Evolutionary conservation across 2,113 vertebrate species (phyloP).

Genomic region (Cettia cetti): DNA sequence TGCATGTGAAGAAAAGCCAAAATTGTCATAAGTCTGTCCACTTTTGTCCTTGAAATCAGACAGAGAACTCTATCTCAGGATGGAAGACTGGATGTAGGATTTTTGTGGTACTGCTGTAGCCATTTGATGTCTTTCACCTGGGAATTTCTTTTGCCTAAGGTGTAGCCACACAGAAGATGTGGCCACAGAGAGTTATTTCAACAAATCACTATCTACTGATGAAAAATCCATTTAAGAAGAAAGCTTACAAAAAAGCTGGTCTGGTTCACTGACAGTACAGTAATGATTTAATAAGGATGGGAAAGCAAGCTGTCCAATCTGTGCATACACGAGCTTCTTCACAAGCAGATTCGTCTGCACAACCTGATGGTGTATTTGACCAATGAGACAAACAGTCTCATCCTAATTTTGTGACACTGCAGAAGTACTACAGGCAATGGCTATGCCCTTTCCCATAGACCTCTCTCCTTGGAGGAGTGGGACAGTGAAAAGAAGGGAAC

Average conservation of each 20-base stretch:
- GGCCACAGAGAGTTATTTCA: background rate
- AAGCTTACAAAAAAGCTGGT: background rate
- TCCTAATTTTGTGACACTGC: background rate
- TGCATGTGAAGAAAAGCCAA: background rate
- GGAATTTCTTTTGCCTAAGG: background rate
- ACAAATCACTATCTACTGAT: background rate
- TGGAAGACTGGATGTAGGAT: background rate
- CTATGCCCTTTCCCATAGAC: background rate
- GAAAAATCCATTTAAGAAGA: background rate
- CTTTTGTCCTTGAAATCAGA: background rate
- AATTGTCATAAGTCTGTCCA: fast-evolving
- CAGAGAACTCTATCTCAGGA: background rate
- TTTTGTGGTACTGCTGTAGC: background rate
- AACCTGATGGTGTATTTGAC: background rate
- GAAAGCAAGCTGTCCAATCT: background rate
- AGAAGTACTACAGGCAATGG: background rate
- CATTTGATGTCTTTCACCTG: background rate
- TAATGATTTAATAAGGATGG: background rate
- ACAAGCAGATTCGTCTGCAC: background rate
- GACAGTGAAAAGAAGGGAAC: background rate
- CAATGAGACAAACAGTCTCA: background rate
- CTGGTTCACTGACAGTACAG: background rate
- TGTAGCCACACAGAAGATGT: background rate
- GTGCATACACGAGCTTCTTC: background rate
- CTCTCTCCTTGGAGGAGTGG: background rate